Base-by-base conservation (phyloP, 2,888 invertebrate species). In the Drosophila sordidula region DNA sequence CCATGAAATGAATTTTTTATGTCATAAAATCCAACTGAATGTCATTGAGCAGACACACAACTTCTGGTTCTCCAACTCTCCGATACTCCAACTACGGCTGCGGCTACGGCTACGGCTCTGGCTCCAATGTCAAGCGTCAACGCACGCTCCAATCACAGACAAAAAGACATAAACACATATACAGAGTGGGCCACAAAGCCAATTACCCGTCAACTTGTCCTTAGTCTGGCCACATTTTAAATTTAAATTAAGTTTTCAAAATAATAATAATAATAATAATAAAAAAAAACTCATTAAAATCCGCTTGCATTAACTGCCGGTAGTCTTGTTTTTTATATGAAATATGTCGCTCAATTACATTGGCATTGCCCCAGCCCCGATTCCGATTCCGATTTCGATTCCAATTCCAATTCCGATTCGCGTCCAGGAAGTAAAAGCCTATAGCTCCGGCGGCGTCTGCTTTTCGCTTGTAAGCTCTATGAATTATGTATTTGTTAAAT, bases 41-140 rank as follows among this genome's bases (percentile, higher is more conserved):
- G 89, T 54, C 77, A 83, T 88, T 82, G 77, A 62, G 69, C 58
- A 45, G 51, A 66, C 77, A 61, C 2, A 11, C 34, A 34, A 72
- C 64, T 83, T 88, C 87, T 86, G 87, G 87, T 84, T 76, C 38
- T 44, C 32, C 44, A 56, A 49, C 47, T 50, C n/a, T 39, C 26
- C n/a, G 26, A 12, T 55, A 25, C 38, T 14, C 14, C 8, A n/a
- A n/a, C 45, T 12, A 45, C 38, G 32, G 29, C 26, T 26, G 1
- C 1, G 6, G 8, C 26, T 22, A 22, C 4, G 22, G 29, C 26
- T 26, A 26, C 1, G 6, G 26, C 26, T 26, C 26, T 56, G 56
- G 18, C 61, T 66, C 66, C 82, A 82, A 87, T 82, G 82, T 80
- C 82, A 81, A 75, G 57, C 74, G 56, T 44, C 49, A 71, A 72